Percentiles rank a stretch among this genome's conserved stretches.
Evolutionary conservation across 2,888 invertebrate species (phyloP).

Genomic region (Malacosoma neustria): DNA sequence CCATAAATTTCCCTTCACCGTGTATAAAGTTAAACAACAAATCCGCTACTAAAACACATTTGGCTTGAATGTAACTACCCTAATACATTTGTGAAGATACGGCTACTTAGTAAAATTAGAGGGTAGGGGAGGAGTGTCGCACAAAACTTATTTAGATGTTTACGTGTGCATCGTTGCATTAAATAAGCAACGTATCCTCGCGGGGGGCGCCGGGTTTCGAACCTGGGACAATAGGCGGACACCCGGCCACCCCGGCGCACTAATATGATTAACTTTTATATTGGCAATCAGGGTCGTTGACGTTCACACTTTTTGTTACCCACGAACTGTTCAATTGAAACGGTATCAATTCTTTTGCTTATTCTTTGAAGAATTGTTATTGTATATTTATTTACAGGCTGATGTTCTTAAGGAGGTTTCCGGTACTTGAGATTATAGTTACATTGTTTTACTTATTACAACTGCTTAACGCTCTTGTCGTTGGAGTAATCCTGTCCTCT

Average conservation of each 20-base stretch:
- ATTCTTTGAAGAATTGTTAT: neutral
- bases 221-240: constrained; percentile 58
- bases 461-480: no score
- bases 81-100: constrained; percentile 65
- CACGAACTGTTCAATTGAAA: constrained; percentile 2
- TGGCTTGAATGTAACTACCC: constrained; percentile 51
- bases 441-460: no score
- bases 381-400: no score
- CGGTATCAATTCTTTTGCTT: neutral
- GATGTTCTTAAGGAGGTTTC: no score
- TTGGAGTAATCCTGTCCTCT: no score
- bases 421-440: no score
- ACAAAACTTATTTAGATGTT: constrained; percentile 75
- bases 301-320: constrained; percentile 26
- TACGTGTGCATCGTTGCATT: constrained; percentile 73
- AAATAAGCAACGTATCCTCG: constrained; percentile 70
- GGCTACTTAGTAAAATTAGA: constrained; percentile 72
- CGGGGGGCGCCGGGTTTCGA: constrained; percentile 46
- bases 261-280: constrained; percentile 64
- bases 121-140: constrained; percentile 68
- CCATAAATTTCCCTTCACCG: constrained; percentile 12
- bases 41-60: constrained; percentile 46
- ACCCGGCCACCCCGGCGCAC: constrained; percentile 53
- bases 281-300: constrained; percentile 42
- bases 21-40: constrained; percentile 32